These are phyloP conservation scores for Caenorhabditis tropicalis DNA, from an alignment of 1,140 invertebrate species.

Conservation along the genomic window DNA sequence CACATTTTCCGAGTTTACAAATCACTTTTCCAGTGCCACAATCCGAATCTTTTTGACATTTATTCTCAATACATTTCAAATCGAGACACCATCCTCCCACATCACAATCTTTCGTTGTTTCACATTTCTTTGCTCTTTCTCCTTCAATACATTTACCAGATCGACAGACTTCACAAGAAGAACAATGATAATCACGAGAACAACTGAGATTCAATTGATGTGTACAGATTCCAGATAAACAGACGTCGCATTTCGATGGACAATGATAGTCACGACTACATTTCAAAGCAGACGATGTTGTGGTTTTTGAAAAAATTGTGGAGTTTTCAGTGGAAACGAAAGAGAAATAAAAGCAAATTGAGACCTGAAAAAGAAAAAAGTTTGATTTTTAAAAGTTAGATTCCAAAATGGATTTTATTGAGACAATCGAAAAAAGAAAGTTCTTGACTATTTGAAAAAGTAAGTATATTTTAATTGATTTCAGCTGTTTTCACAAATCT, in stretches of 20 bases:
- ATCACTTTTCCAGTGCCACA: neutral
- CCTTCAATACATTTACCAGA: neutral
- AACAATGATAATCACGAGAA: neutral
- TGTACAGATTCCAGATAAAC: neutral
- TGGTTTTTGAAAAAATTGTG: neutral
- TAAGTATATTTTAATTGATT: too few species aligned
- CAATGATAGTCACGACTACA: conserved; percentile 13
- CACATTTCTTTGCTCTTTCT: neutral
- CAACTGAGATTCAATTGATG: neutral
- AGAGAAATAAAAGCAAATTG: neutral
- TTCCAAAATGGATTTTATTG: too few species aligned
- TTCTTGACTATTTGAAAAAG: too few species aligned
- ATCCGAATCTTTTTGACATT: neutral
- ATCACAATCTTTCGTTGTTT: neutral
- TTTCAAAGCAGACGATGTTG: neutral
- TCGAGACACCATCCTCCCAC: neutral
- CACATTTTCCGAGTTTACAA: neutral
- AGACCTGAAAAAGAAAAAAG: neutral
- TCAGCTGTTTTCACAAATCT: too few species aligned
- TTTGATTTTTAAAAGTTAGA: too few species aligned
- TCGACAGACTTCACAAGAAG: neutral
- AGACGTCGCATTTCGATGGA: neutral
- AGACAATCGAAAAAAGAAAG: too few species aligned
- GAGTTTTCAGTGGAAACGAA: neutral
- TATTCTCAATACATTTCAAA: neutral